phyloP scores from a whole-genome alignment of 2,797 vertebrate genomes.

The Sorex maritimensis region DNA sequence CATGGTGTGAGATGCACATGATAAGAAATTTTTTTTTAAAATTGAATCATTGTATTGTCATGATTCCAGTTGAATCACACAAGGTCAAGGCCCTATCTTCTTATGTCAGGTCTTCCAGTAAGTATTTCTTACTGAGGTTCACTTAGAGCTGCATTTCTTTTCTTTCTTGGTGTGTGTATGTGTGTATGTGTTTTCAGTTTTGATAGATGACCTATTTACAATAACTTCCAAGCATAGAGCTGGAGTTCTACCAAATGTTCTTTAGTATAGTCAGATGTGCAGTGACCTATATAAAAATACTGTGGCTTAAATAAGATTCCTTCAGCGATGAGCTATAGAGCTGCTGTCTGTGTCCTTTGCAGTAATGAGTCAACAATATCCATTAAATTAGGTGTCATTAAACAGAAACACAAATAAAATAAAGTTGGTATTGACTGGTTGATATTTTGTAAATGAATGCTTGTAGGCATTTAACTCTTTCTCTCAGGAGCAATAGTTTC shows the following conservation, averaged over 20 bases:
- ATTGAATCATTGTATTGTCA: too few species aligned
- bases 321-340: background rate
- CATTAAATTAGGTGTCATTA: background rate
- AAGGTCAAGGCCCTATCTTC: background rate
- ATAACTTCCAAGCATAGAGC: background rate
- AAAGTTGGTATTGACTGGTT: background rate
- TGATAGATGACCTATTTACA: background rate
- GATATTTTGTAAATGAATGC: background rate
- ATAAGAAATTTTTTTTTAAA: too few species aligned
- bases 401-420: slow-evolving; percentile 24
- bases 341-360: background rate
- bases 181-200: background rate
- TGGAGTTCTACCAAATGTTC: background rate
- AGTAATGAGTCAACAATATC: background rate
- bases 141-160: background rate
- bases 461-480: background rate
- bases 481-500: background rate
- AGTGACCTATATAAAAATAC: background rate
- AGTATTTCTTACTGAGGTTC: background rate
- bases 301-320: background rate
- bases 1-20: background rate
- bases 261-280: background rate
- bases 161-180: too few species aligned
- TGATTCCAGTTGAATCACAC: background rate
- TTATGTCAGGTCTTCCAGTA: background rate